phyloP scores from a whole-genome alignment of 2,888 invertebrate genomes.

The Glaucopsyche alexis region DNA sequence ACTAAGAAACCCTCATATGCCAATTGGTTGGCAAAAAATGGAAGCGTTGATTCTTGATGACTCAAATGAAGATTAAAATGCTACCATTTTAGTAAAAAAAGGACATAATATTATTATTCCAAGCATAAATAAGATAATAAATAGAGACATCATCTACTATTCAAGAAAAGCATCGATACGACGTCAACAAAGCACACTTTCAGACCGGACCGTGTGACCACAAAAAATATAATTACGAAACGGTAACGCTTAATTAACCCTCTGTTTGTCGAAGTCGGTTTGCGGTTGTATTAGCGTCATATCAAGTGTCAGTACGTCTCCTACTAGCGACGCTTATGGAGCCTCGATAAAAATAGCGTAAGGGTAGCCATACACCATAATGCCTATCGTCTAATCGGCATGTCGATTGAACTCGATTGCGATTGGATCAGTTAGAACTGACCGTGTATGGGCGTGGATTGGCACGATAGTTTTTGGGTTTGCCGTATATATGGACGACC shows the following conservation, averaged over 20 bases:
- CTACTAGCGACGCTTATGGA: conserved; percentile 34
- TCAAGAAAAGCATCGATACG: neutral
- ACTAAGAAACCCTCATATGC: no score
- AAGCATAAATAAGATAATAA: neutral
- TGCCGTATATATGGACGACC: no score
- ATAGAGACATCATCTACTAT: neutral
- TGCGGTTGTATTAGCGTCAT: conserved; percentile 64
- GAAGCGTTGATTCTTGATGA: no score
- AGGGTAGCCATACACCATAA: conserved; percentile 28
- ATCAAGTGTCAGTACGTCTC: conserved; percentile 51
- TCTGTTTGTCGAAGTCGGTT: conserved; percentile 53
- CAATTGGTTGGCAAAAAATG: no score
- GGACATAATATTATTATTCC: no score
- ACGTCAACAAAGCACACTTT: neutral
- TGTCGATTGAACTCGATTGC: no score
- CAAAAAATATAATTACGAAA: conserved; percentile 74
- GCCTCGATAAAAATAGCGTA: conserved; percentile 39
- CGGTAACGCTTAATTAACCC: conserved; percentile 71
- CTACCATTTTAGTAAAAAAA: no score
- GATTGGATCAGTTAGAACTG: no score
- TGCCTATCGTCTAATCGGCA: no score
- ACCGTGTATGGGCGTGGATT: no score
- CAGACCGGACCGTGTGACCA: conserved; percentile 51
- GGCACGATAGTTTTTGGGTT: no score
- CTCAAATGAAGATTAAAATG: no score